Percentiles rank a stretch among this genome's conserved stretches.
Conservation (phyloP, 2,888 invertebrate species). For the Chrysolina americana region DNA sequence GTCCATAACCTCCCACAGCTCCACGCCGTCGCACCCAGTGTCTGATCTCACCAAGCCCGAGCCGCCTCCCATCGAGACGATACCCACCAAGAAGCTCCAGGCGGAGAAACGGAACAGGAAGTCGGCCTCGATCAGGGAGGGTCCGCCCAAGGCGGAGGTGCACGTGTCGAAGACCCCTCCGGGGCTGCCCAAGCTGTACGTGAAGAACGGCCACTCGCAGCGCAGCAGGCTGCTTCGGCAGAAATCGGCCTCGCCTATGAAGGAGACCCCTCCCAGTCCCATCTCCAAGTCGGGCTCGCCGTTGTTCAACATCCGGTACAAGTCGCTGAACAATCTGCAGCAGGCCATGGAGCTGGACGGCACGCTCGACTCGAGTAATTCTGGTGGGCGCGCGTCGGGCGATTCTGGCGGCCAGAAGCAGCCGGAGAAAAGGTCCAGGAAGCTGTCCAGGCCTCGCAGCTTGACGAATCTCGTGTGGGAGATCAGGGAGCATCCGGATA, state of each 20-base stretch:
- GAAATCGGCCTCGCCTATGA: conserved; percentile 81
- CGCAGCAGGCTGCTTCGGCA: conserved; percentile 79
- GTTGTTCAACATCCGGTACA: conserved; percentile 82
- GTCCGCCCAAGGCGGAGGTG: conserved; percentile 66
- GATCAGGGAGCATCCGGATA: conserved; percentile 66
- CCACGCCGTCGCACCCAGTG: conserved; percentile 65
- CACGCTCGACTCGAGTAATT: conserved; percentile 91
- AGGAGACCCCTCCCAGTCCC: conserved; percentile 79
- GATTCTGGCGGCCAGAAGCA: conserved; percentile 84
- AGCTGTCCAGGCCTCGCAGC: conserved; percentile 87
- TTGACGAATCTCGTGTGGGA: conserved; percentile 92
- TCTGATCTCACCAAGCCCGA: conserved; percentile 79
- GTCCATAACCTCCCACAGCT: conserved; percentile 69
- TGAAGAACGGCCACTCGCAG: conserved; percentile 81
- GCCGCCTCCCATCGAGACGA: conserved; percentile 93
- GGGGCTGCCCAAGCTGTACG: conserved; percentile 83
- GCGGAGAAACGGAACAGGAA: conserved; percentile 83
- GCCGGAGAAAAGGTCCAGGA: conserved; percentile 86
- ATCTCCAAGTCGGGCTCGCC: conserved; percentile 81
- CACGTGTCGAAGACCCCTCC: conserved; percentile 69
- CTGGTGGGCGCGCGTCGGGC: conserved; percentile 88
- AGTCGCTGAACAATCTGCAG: conserved; percentile 80
- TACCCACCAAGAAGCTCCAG: conserved; percentile 85
- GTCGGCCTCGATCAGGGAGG: conserved; percentile 73
- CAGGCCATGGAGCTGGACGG: conserved; percentile 81